Evolutionary conservation across 2,888 invertebrate genomes (phyloP).

Genomic region (Monopis laevigella): DNA sequence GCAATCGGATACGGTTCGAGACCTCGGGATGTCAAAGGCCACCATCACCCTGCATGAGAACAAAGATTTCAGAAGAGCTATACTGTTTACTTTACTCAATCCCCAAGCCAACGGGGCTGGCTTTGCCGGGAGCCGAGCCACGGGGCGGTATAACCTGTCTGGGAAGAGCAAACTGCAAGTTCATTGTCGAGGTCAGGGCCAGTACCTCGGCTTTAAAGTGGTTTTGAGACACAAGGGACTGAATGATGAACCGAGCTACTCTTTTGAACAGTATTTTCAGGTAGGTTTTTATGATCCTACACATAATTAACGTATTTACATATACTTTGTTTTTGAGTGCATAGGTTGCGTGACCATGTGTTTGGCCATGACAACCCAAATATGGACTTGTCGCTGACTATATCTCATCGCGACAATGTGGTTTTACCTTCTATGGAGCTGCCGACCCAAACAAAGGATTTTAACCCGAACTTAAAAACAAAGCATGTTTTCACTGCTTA

Average conservation of each 20-base stretch:
- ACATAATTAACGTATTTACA: too few relatives aligned
- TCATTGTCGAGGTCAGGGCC: constrained; percentile 68
- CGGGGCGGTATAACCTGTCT: constrained; percentile 55
- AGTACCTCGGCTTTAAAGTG: constrained; percentile 67
- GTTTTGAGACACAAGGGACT: constrained; percentile 66
- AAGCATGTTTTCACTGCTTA: too few relatives aligned
- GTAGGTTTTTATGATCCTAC: too few relatives aligned
- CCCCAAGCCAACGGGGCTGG: constrained; percentile 75
- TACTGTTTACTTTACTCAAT: constrained; percentile 71
- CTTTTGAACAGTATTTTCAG: constrained; percentile 70
- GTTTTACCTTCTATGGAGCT: too few relatives aligned
- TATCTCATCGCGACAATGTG: too few relatives aligned
- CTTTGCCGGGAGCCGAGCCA: constrained; percentile 70
- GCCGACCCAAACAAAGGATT: too few relatives aligned
- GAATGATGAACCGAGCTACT: constrained; percentile 64
- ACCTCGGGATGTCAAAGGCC: constrained; percentile 74
- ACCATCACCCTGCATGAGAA: constrained; percentile 68
- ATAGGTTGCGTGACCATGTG: too few relatives aligned
- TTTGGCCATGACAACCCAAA: too few relatives aligned
- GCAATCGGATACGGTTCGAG: constrained; percentile 71
- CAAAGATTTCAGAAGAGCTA: constrained; percentile 65
- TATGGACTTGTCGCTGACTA: too few relatives aligned
- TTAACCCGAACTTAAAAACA: too few relatives aligned
- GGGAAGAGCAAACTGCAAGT: constrained; percentile 57
- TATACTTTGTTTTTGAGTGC: too few relatives aligned